Percentiles rank a stretch among this genome's conserved stretches.
Conservation (phyloP, 1,140 invertebrate genomes). For the Frieseomelitta varia region DNA sequence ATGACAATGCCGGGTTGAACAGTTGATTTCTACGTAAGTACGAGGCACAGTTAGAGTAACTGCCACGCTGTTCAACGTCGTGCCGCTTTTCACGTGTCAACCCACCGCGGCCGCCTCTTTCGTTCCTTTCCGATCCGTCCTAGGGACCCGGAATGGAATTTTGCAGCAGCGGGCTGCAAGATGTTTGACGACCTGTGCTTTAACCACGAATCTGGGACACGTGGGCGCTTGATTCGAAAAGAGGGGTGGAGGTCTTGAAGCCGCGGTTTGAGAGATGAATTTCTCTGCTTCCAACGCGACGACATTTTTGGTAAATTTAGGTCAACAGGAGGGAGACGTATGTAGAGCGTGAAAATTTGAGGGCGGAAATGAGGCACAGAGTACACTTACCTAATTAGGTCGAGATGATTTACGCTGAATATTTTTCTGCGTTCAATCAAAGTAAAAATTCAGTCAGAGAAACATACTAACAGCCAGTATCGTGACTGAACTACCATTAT, state of each 20-base stretch:
- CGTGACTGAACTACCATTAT: no score
- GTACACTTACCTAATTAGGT: no score
- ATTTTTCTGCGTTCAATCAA: no score
- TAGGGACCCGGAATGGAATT: not conserved
- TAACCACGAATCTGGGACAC: not conserved
- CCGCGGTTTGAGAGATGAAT: not conserved
- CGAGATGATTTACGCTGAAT: no score
- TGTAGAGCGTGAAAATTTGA: no score
- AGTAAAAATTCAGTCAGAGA: no score
- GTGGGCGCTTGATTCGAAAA: not conserved
- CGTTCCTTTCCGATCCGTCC: not conserved
- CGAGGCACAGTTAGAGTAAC: constrained; percentile 50
- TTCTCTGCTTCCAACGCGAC: not conserved
- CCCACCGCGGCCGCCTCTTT: not conserved
- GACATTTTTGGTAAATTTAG: not conserved
- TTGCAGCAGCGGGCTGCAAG: not conserved
- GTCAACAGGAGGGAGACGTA: not conserved
- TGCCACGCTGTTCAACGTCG: constrained; percentile 19
- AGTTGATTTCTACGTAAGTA: constrained; percentile 41
- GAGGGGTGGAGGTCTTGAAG: not conserved
- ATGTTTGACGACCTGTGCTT: not conserved
- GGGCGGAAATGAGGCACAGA: no score
- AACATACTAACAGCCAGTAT: no score
- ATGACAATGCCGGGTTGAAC: constrained; percentile 34
- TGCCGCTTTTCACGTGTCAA: constrained; percentile 20